These are phyloP conservation scores for Distichodus sexfasciatus DNA, from an alignment of 2,797 vertebrate genomes.

Conservation along the genomic window DNA sequence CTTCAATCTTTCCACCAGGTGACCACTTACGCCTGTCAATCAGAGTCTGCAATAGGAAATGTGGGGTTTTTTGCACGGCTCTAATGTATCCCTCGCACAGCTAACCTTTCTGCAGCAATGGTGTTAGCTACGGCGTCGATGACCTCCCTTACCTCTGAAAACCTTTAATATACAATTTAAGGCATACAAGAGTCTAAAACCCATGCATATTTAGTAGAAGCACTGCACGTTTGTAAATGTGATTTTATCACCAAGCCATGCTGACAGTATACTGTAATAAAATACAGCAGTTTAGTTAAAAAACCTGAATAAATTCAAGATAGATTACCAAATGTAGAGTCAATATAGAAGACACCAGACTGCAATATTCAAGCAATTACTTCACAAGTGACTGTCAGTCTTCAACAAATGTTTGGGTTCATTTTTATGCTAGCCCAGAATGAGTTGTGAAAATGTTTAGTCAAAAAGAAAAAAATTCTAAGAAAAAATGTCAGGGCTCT, in stretches of 20 bases:
- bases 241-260: neutral
- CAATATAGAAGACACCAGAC: too few species aligned
- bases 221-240: neutral
- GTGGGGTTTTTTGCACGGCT: slow-evolving; percentile 55
- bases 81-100: slow-evolving; percentile 50
- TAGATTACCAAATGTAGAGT: too few species aligned
- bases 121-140: slow-evolving; percentile 53
- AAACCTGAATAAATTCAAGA: too few species aligned
- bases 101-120: slow-evolving; percentile 58
- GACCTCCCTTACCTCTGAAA: slow-evolving; percentile 55
- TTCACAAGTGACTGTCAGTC: neutral
- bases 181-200: slow-evolving; percentile 51
- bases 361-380: neutral
- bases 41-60: slow-evolving; percentile 62
- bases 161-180: slow-evolving; percentile 59
- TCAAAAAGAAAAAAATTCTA: slow-evolving; percentile 13
- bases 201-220: slow-evolving; percentile 21
- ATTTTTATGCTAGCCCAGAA: neutral
- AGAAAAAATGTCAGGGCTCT: slow-evolving; percentile 12
- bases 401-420: neutral
- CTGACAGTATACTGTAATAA: too few species aligned
- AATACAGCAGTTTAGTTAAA: too few species aligned
- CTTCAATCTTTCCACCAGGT: slow-evolving; percentile 59
- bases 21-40: slow-evolving; percentile 61
- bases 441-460: neutral